Evolutionary conservation across 2,888 invertebrate genomes (phyloP), one percentile per base, ranked within the genome.

Genomic region (Drosophila barbarae): DNA sequence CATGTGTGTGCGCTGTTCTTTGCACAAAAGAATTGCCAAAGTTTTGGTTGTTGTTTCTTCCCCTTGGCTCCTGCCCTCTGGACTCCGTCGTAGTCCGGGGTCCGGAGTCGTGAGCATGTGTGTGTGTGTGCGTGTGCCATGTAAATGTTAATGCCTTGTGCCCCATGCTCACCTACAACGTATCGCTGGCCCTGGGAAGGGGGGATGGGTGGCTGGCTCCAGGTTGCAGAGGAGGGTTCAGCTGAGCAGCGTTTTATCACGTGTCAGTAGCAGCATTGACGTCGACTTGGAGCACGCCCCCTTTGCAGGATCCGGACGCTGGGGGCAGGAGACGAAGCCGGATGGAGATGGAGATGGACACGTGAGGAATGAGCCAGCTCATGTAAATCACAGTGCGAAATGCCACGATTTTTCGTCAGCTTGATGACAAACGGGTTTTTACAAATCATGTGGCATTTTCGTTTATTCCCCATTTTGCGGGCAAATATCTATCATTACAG

Each of bases 121-220:
- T 63, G 23, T 51, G 69, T 63, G 4, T 23, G 69, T 71, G 72
- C 70, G 76, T 72, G 82, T 79, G 82, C 76, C 74, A 78, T 84
- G 80, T 81, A 82, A 84, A 80, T 81, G 80, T 82, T 81, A 81
- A 84, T 82, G 79, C 79, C 72, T 53, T 64, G 58, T 82, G 82
- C 81, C 81, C 77, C 69, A 42, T 83, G 60, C 77, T 80, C 77
- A 78, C 78, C 77, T 78, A 69, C 63, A 66, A 67, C 77, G 72
- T 72, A 53, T 51, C 63, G 42, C 64, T 63, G 38, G n/a, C 51
- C 47, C 47, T 8, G 35, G 15, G 21, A 7, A 4, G 23, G 55
- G 23, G 41, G 46, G 58, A 34, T 49, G 42, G 51, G 23, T 23
- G 23, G 23, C 53, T 55, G 56, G 59, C 55, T 52, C 28, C 46